Percentiles rank a stretch among this genome's conserved stretches.
These are phyloP conservation scores for Platerodrilus igneus DNA, from an alignment of 2,888 invertebrate species.

Conservation along the genomic window DNA sequence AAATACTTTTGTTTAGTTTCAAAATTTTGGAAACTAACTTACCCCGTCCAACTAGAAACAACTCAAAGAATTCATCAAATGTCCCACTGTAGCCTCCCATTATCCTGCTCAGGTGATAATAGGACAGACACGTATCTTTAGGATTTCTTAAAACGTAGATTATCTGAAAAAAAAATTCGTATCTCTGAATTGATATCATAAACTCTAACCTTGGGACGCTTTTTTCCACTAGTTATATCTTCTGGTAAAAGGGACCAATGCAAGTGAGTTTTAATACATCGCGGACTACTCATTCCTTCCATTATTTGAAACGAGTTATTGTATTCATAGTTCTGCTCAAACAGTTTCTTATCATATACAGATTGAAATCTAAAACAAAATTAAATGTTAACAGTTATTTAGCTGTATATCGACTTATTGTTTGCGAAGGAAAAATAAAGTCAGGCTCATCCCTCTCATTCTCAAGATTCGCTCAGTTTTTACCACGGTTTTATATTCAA, in stretches of 20 bases:
- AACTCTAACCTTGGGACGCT: slow-evolving; percentile 42
- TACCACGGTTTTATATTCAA: too few relatives aligned
- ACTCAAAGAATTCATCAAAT: slow-evolving; percentile 71
- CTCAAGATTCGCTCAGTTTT: too few relatives aligned
- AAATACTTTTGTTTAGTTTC: too few relatives aligned
- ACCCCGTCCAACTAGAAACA: slow-evolving; percentile 63
- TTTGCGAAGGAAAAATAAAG: too few relatives aligned
- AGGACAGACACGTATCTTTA: slow-evolving; percentile 86
- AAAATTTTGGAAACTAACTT: slow-evolving; percentile 11
- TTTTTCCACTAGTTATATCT: slow-evolving; percentile 43
- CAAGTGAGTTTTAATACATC: slow-evolving; percentile 63
- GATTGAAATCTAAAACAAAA: too few relatives aligned
- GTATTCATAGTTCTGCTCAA: too few relatives aligned
- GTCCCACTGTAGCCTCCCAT: slow-evolving; percentile 52
- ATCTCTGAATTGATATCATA: neutral
- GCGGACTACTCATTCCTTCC: slow-evolving; percentile 40
- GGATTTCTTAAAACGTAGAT: slow-evolving; percentile 85
- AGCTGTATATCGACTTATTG: too few relatives aligned
- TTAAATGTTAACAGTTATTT: too few relatives aligned
- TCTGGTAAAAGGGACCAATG: slow-evolving; percentile 57
- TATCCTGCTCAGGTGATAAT: slow-evolving; percentile 74
- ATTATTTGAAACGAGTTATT: too few relatives aligned
- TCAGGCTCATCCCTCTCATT: too few relatives aligned
- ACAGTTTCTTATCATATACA: too few relatives aligned
- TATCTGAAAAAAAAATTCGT: slow-evolving; percentile 54